Evolutionary conservation across 2,888 invertebrate species (phyloP), one percentile per base, ranked within the genome.

Genomic region (Macrophya alboannulata): DNA sequence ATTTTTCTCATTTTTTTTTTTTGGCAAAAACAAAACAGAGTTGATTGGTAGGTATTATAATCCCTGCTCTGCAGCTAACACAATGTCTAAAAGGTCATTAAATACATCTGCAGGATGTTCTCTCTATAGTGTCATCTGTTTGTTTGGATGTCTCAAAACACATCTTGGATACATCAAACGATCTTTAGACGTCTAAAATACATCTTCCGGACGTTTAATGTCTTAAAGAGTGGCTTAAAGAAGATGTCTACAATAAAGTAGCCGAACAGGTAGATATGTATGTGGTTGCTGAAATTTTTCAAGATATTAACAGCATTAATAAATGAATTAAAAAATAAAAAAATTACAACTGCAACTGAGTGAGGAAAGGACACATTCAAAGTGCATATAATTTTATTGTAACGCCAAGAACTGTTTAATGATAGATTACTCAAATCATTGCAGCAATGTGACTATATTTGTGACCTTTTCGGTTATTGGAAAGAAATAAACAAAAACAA

Each of bases 101-200:
- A 62, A 62, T 12, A 62, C 62, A 62, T 25, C 62, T 62, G 62
- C 62, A 62, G 25, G 25, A 62, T 62, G 62, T 62, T 62, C 62
- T 62, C 62, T 10, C 17, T 51, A 62, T 25, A 25, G 62, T 25
- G 25, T 62, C 62, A 62, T 21, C 62, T 62, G 62, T 25, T 62
- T 62, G 62, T 62, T 62, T 62, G 62, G 9, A 62, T 12, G 10
- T 62, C 25, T 4, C n/a, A 21, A 25, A 62, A 25, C 62, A 25
- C 25, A 25, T 62, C 62, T 62, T 9, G 10, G 62, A 25, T 62
- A 62, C 10, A 62, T 21, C 25, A 59, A 59, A 25, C 62, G 25
- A 25, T 21, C 62, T 62, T 62, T 62, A 62, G 62, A 62, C 25
- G 12, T 21, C 12, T 62, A 12, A 62, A 62, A 25, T 62, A 62